Evolutionary conservation across 1,140 invertebrate genomes (phyloP).

Genomic region (Camponotus floridanus): DNA sequence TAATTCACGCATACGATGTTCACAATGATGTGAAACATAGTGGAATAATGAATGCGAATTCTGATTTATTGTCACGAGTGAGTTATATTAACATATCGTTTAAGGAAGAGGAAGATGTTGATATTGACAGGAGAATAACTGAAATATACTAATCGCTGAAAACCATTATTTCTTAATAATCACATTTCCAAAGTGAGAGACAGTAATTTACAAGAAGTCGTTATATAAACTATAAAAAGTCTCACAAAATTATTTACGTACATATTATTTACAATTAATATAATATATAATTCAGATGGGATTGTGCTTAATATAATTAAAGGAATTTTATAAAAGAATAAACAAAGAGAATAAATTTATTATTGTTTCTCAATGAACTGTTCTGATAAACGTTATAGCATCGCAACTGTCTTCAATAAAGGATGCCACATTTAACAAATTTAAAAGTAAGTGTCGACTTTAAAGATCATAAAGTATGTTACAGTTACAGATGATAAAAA

Average conservation of each 20-base stretch:
- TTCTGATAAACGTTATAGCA: slow-evolving; percentile 90
- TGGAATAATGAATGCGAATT: slow-evolving; percentile 81
- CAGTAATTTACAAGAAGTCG: background rate
- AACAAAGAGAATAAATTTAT: slow-evolving; percentile 89
- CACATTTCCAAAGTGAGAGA: slow-evolving; percentile 87
- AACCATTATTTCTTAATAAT: slow-evolving; percentile 90
- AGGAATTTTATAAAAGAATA: slow-evolving; percentile 85
- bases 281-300: slow-evolving; percentile 85
- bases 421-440: slow-evolving; percentile 87
- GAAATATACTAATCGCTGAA: slow-evolving; percentile 86
- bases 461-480: slow-evolving; percentile 82
- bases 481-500: background rate
- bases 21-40: slow-evolving; percentile 75
- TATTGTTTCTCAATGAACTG: slow-evolving; percentile 95
- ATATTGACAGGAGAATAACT: slow-evolving; percentile 78
- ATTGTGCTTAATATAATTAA: slow-evolving; percentile 88
- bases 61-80: slow-evolving; percentile 88
- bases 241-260: background rate
- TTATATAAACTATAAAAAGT: background rate
- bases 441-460: slow-evolving; percentile 90
- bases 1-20: slow-evolving; percentile 90
- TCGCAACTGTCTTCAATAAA: slow-evolving; percentile 86
- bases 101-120: slow-evolving; percentile 69
- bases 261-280: no score
- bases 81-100: slow-evolving; percentile 79